Conservation (phyloP, 2,113 vertebrate species). For the Neomonachus schauinslandi region DNA sequence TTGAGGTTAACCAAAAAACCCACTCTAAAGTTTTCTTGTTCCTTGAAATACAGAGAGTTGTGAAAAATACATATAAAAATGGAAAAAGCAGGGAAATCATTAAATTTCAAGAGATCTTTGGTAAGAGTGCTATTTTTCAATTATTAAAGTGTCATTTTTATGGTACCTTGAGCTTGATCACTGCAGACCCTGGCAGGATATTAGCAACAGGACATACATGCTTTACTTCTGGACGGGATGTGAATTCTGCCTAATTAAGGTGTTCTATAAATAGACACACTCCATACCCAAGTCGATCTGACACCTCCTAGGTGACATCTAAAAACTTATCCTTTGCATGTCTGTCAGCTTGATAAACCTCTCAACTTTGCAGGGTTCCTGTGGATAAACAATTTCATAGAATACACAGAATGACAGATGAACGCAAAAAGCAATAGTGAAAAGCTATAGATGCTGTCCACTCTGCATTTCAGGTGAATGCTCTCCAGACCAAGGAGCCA, state of each 20-base stretch:
- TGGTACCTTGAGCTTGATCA: not conserved
- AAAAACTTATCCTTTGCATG: not conserved
- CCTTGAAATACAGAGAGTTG: not conserved
- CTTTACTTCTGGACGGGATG: not conserved
- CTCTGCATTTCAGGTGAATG: not conserved
- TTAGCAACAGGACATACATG: not conserved
- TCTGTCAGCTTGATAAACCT: not conserved
- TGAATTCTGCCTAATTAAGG: not conserved
- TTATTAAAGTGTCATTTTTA: not conserved
- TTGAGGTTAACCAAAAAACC: not conserved
- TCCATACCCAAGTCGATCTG: not conserved
- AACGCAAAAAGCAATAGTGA: not conserved
- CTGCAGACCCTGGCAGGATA: not conserved
- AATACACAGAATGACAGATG: not conserved
- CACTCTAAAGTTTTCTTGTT: not conserved
- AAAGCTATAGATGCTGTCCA: not conserved
- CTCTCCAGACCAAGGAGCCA: not conserved
- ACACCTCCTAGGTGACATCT: constrained; percentile 1
- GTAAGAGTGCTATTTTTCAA: not conserved
- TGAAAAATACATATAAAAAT: not conserved
- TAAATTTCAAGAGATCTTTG: not conserved
- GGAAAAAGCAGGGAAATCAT: not conserved
- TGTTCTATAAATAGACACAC: not conserved
- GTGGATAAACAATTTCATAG: not conserved
- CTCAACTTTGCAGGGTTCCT: not conserved